phyloP scores from a whole-genome alignment of 1,140 invertebrate genomes.

The Apis dorsata region DNA sequence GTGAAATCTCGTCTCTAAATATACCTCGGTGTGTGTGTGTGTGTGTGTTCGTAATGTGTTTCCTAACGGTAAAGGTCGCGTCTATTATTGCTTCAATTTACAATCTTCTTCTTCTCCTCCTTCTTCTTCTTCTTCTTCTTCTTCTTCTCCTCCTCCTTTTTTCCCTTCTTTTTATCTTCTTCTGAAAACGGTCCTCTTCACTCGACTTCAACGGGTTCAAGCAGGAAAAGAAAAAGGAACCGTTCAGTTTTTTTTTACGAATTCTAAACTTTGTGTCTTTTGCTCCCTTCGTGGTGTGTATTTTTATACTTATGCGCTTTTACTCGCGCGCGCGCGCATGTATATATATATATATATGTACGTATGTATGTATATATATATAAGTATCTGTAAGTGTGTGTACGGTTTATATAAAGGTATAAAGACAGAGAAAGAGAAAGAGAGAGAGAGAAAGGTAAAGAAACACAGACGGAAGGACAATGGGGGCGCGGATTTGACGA shows the following conservation, averaged over 20 bases:
- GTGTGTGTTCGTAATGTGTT: conserved; percentile 32
- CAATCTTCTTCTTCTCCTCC: conserved; percentile 46
- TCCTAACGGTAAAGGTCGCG: conserved; percentile 59
- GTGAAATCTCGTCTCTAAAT: conserved; percentile 53
- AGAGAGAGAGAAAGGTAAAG: neutral
- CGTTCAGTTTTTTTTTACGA: conserved; percentile 19
- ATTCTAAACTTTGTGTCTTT: conserved; percentile 46
- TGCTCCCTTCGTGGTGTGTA: conserved; percentile 54
- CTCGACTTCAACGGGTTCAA: neutral
- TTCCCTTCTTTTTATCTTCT: conserved; percentile 11
- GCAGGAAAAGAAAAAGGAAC: conserved; percentile 22
- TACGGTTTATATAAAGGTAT: neutral
- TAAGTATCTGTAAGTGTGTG: neutral
- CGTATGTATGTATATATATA: neutral
- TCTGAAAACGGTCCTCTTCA: conserved; percentile 43
- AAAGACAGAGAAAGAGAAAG: neutral
- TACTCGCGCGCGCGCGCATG: neutral
- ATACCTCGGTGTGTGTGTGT: conserved; percentile 23
- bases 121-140: too few relatives aligned
- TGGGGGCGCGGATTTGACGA: conserved; percentile 22
- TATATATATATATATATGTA: neutral
- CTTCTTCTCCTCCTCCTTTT: neutral
- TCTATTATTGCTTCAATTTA: conserved; percentile 76
- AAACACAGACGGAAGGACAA: neutral
- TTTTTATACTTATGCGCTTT: neutral